Conservation (phyloP, 2,797 vertebrate genomes). For the Ctenopoma kingsleyae region DNA sequence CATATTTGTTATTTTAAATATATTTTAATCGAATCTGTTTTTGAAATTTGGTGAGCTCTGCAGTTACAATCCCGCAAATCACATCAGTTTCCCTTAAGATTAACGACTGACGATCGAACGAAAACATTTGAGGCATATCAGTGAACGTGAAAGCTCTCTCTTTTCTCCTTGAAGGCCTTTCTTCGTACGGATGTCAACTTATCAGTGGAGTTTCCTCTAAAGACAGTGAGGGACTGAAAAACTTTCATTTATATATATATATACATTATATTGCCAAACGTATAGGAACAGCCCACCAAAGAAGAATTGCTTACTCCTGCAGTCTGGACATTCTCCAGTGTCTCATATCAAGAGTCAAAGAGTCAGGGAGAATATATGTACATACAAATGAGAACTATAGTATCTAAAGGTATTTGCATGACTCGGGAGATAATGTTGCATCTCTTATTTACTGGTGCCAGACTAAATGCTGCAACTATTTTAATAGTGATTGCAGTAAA, state of each 20-base stretch:
- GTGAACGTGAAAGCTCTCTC: background rate
- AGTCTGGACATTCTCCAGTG: background rate
- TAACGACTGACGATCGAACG: background rate
- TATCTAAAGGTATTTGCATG: constrained; percentile 1
- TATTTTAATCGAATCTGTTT: too few relatives aligned
- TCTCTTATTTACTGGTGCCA: constrained; percentile 9
- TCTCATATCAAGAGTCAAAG: background rate
- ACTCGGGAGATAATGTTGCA: background rate
- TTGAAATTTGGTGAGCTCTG: too few relatives aligned
- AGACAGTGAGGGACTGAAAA: background rate
- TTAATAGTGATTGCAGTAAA: too few relatives aligned
- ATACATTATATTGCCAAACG: too few relatives aligned
- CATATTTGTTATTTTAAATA: background rate
- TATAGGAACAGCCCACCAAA: background rate
- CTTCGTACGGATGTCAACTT: background rate
- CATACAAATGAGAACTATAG: background rate
- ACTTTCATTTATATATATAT: background rate
- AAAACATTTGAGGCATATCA: background rate
- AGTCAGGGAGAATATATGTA: background rate
- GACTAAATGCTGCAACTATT: background rate
- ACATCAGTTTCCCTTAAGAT: constrained; percentile 15
- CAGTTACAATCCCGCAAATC: constrained; percentile 11
- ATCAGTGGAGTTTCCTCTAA: background rate
- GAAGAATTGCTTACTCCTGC: background rate
- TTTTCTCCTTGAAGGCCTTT: background rate